Evolutionary conservation across 2,888 invertebrate species (phyloP), one percentile per base, ranked within the genome.

Genomic region (Apocheima hispidaria): DNA sequence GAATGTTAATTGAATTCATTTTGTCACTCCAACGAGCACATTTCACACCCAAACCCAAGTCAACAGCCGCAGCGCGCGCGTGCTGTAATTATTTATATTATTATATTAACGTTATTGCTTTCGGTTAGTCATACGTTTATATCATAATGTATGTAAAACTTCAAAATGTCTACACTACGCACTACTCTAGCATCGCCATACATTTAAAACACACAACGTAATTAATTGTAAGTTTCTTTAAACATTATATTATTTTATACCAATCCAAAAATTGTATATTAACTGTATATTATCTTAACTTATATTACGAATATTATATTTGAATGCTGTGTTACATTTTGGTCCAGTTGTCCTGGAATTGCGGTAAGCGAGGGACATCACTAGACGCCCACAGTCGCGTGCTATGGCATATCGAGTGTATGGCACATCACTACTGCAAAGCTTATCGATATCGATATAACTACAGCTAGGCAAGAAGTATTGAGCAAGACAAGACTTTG

Each of bases 131-230:
- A 86, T 83, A 80, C 78, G 80, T 83, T 65, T 66, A 70, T 63
- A 51, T 20, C 58, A 68, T 70, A 65, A 77, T 86, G 83, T 82
- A 90, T 90, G 90, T 92, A 92, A 92, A 92, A 90, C 86, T 89
- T 92, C 91, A 90, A 92, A 92, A 92, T 90, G 50, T 81, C 92
- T 92, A 92, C 89, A 77, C 90, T 90, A 91, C 88, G 68, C 75
- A 82, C 91, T 92, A 92, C 89, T 84, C 91, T 91, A 91, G 90
- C 91, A 86, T 88, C 83, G 89, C 88, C 87, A 87, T 89, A 90
- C 87, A 84, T 86, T 86, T 82, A 86, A 85, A 88, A 90, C 89
- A 90, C 90, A 90, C 90, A 89, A 89, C 87, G 83, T 87, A 80
- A 77, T 74, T 50, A 50, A 73, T 79, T 79, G 74, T 82, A 76